A percentile compares a stretch with the other conserved stretches of the same genome.
These are phyloP conservation scores for Hypomecis punctinalis DNA, from an alignment of 2,888 invertebrate genomes.

Conservation along the genomic window DNA sequence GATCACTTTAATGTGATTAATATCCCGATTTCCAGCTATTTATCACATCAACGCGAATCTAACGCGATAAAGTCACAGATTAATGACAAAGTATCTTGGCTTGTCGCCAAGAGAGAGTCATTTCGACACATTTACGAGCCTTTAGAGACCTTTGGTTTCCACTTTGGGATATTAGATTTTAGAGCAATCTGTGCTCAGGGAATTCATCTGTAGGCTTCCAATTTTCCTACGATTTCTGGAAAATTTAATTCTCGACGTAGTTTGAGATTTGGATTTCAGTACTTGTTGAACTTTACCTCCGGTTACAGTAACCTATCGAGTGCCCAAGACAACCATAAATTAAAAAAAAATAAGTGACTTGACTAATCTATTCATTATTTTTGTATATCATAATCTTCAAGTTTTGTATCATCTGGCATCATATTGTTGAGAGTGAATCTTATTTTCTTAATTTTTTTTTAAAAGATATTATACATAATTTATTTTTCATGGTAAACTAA, in stretches of 20 bases:
- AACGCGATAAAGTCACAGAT: slow-evolving; percentile 33
- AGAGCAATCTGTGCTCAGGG: slow-evolving; percentile 1
- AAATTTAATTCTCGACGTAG: background rate
- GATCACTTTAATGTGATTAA: slow-evolving; percentile 21
- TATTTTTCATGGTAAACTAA: too few relatives aligned
- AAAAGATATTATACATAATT: too few relatives aligned
- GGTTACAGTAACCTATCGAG: too few relatives aligned
- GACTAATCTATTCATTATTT: too few relatives aligned
- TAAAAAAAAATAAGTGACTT: too few relatives aligned
- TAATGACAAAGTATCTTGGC: slow-evolving; percentile 46
- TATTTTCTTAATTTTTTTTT: too few relatives aligned
- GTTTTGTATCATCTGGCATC: too few relatives aligned
- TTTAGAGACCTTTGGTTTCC: slow-evolving; percentile 31
- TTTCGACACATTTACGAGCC: slow-evolving; percentile 33
- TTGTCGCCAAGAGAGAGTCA: slow-evolving; percentile 36
- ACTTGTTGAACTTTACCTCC: background rate
- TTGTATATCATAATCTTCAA: too few relatives aligned
- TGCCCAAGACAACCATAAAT: too few relatives aligned
- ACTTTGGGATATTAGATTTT: slow-evolving; percentile 22
- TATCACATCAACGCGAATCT: slow-evolving; percentile 26
- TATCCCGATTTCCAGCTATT: slow-evolving; percentile 15
- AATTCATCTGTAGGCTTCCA: background rate
- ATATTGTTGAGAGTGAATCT: too few relatives aligned
- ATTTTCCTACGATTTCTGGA: background rate
- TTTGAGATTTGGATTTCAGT: background rate